These are phyloP conservation scores for Typhlomys cinereus DNA, from an alignment of 2,113 vertebrate species.

Conservation along the genomic window DNA sequence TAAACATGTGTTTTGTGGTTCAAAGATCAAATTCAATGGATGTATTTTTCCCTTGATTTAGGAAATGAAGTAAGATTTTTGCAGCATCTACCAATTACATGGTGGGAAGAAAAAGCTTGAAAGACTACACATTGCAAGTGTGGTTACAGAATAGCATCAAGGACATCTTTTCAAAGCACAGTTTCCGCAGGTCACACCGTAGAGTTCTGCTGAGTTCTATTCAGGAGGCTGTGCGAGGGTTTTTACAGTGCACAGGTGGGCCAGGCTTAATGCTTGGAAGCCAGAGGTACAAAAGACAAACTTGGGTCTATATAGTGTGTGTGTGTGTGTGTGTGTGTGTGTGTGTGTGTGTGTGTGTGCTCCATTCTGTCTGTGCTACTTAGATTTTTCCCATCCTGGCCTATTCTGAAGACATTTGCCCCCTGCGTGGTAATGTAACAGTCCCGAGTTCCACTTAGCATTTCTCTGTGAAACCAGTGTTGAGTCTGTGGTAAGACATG, in stretches of 20 bases:
- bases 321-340: neutral
- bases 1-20: neutral
- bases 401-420: neutral
- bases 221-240: neutral
- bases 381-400: neutral
- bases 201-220: neutral
- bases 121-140: neutral
- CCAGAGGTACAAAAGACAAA: neutral
- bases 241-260: neutral
- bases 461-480: neutral
- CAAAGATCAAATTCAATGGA: neutral
- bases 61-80: neutral
- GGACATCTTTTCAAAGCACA: neutral
- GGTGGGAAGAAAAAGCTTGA: neutral
- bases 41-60: neutral
- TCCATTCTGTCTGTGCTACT: neutral
- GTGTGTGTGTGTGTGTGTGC: neutral
- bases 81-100: neutral
- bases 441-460: neutral
- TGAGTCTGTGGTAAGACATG: accelerated
- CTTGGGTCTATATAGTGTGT: accelerated
- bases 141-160: neutral
- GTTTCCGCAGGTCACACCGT: neutral
- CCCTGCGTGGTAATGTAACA: neutral
- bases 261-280: neutral